Evolutionary conservation across 2,888 invertebrate species (phyloP).

Genomic region (Bedellia somnulentella): DNA sequence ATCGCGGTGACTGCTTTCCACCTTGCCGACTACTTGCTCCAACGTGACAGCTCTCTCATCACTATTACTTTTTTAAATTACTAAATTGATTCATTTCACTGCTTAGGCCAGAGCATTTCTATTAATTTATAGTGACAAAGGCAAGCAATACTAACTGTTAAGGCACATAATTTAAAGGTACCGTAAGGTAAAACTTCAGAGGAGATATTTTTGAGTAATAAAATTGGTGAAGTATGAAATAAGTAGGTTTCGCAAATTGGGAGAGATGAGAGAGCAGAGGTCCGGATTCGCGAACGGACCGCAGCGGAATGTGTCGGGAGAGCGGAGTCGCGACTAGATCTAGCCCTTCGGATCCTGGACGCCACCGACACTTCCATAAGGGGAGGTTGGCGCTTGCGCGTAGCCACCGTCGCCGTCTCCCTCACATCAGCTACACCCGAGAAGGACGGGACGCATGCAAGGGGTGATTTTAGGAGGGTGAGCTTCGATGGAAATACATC

Average conservation of each 20-base stretch:
- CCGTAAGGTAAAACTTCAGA: no score
- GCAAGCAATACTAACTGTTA: no score
- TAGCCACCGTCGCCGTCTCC: constrained; percentile 16
- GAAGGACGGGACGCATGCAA: constrained; percentile 28
- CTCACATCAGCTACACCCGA: constrained; percentile 27
- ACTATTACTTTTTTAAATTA: no score
- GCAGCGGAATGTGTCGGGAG: constrained; percentile 46
- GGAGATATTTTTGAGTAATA: no score
- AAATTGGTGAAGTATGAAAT: no score
- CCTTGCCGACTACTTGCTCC: constrained; percentile 32
- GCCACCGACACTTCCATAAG: constrained; percentile 43
- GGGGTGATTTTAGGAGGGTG: constrained; percentile 57
- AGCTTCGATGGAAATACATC: constrained; percentile 60
- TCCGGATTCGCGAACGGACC: constrained; percentile 52
- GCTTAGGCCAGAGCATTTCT: constrained; percentile 10
- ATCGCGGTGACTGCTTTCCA: constrained; percentile 54
- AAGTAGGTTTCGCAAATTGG: no score
- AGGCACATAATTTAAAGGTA: no score
- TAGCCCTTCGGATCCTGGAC: constrained; percentile 38
- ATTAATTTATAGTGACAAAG: no score
- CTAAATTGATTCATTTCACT: no score
- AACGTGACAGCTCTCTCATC: constrained; percentile 42
- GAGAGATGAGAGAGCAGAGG: constrained; percentile 58
- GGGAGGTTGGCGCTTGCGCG: constrained; percentile 52
- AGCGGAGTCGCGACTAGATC: constrained; percentile 45